Conservation (phyloP, 2,113 vertebrate species). For the Amblyopsis rosae region DNA sequence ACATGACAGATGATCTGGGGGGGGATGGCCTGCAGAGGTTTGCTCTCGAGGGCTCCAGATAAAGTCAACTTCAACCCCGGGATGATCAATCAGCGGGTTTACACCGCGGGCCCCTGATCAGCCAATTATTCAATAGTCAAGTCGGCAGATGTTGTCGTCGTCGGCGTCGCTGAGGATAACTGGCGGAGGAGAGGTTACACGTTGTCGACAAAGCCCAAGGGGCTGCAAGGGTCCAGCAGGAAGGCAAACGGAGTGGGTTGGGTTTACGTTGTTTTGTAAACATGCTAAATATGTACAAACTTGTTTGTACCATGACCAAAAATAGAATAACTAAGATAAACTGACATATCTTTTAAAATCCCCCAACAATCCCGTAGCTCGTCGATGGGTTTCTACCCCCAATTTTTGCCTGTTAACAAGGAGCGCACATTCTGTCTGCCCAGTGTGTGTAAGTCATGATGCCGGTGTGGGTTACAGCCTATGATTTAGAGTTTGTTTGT, state of each 20-base stretch:
- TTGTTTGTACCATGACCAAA: too few species aligned
- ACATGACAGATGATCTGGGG: slow-evolving; percentile 73
- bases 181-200: slow-evolving; percentile 37
- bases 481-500: neutral
- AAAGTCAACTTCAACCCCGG: slow-evolving; percentile 67
- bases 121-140: slow-evolving; percentile 74
- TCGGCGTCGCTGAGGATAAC: slow-evolving; percentile 53
- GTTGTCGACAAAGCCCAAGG: slow-evolving; percentile 52
- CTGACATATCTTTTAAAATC: too few species aligned
- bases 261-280: too few species aligned
- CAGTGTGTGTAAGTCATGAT: too few species aligned
- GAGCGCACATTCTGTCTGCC: too few species aligned
- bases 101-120: slow-evolving; percentile 66
- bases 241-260: slow-evolving; percentile 41
- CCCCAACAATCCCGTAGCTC: too few species aligned
- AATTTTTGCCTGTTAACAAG: too few species aligned
- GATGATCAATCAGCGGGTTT: slow-evolving; percentile 78
- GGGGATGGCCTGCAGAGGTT: slow-evolving; percentile 69
- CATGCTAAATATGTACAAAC: too few species aligned
- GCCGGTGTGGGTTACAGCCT: too few species aligned
- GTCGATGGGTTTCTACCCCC: too few species aligned
- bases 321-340: too few species aligned
- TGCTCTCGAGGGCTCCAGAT: slow-evolving; percentile 63
- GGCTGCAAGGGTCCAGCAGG: slow-evolving; percentile 43
- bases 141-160: slow-evolving; percentile 67